Conservation (phyloP, 2,797 vertebrate genomes). For the Cossypha polioptera region DNA sequence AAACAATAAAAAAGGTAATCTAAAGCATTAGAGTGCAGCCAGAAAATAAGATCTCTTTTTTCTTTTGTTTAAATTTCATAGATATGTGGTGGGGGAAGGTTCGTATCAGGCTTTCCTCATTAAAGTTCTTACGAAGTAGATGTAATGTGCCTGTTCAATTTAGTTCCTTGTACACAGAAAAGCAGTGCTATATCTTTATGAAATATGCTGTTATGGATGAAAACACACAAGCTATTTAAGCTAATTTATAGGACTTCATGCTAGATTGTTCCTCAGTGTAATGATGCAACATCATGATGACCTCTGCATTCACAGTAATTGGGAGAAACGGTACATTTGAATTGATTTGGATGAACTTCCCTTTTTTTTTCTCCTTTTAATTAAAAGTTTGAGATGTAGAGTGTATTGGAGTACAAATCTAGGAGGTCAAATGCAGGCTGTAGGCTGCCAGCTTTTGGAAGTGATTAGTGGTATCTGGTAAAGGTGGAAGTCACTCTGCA, state of each 20-base stretch:
- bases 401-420: background rate
- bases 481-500: background rate
- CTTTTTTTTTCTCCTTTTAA: slow-evolving; percentile 32
- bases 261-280: slow-evolving; percentile 58
- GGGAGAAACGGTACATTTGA: slow-evolving; percentile 44
- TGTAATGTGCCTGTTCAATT: slow-evolving; percentile 1
- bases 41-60: background rate
- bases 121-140: slow-evolving; percentile 20
- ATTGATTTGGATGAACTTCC: slow-evolving; percentile 44
- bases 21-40: background rate
- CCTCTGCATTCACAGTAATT: slow-evolving; percentile 55
- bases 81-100: background rate
- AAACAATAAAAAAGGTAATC: background rate
- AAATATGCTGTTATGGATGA: slow-evolving; percentile 48
- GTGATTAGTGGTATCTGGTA: background rate
- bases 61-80: background rate
- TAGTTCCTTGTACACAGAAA: slow-evolving; percentile 9
- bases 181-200: slow-evolving; percentile 11
- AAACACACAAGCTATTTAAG: slow-evolving; percentile 53
- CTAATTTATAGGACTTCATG: slow-evolving; percentile 60
- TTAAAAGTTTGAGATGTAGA: slow-evolving; percentile 47
- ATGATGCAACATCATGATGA: slow-evolving; percentile 49
- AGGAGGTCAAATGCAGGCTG: background rate
- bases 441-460: background rate
- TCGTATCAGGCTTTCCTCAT: background rate